Base-by-base conservation (phyloP, 2,797 vertebrate genomes). In the Sebastes hubbsi region DNA sequence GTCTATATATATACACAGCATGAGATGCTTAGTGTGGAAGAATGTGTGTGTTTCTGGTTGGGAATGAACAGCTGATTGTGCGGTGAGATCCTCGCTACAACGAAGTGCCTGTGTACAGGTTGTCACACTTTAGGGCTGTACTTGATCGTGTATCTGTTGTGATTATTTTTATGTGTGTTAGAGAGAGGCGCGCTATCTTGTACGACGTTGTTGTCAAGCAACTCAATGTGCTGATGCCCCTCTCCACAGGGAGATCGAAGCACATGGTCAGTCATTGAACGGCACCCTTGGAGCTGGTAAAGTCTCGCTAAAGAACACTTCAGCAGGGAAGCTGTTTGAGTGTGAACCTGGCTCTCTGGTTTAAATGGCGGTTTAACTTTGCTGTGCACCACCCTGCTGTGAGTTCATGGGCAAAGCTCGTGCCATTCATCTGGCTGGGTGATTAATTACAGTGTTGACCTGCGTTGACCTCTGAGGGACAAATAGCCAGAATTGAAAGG, bases 1-100 rank as follows among this genome's bases (percentile, higher is more conserved):
- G 90, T 95, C 80, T 95, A 93, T 94, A 92, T 92, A 91, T 93
- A 36, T 22, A 25, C 22, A 16, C 5, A 93, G 70, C 76, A 75
- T 14, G 46, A 83, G 83, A 86, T 83, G 75, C 77, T 84, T 74
- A 80, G 78, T 76, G 83, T 85, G 42, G 70, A 84, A 82, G 88
- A 91, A 87, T 91, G 87, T 76, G 62, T 78, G 83, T 63, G 79
- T 84, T 88, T 89, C 71, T 78, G 69, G 38, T 55, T 34, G 42
- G 77, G 84, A 87, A 86, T 81, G 80, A 90, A 89, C 90, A 93
- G 91, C 91, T 93, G 92, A 90, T 89, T 78, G 76, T 34, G 61
- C 25, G n/a, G 14, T 62, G 27, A 80, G 54, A 77, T 64, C 29
- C 10, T 54, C 27, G 2, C 24, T 42, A 0, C 66, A 25, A 77